Evolutionary conservation across 2,888 invertebrate genomes (phyloP).

Genomic region (Auanema sp.): DNA sequence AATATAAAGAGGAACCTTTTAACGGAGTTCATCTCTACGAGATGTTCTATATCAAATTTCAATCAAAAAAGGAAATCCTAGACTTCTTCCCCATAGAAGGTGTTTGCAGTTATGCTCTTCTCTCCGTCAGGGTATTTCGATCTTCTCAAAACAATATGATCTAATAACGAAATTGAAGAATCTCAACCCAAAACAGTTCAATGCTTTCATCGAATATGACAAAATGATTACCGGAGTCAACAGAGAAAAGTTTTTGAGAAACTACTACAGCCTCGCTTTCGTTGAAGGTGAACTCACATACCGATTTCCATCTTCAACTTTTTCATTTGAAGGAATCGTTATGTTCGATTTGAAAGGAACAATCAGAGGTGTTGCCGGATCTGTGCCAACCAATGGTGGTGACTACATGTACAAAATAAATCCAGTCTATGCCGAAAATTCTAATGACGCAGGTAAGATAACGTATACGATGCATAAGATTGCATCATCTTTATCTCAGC

Average conservation of each 20-base stretch:
- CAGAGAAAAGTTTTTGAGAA: constrained; percentile 9
- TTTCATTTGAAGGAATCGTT: constrained; percentile 4
- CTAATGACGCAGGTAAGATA: constrained; percentile 16
- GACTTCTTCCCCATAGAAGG: constrained; percentile 20
- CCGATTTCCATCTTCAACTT: no score
- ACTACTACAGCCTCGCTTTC: constrained; percentile 18
- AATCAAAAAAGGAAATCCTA: constrained; percentile 9
- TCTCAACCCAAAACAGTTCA: constrained; percentile 20
- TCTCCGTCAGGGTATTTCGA: constrained; percentile 14
- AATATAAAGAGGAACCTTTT: constrained; percentile 19
- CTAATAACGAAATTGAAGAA: constrained; percentile 5
- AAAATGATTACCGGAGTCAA: constrained; percentile 19
- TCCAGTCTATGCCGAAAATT: constrained; percentile 20
- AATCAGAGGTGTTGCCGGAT: constrained; percentile 13
- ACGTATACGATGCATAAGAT: background rate
- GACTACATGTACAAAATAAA: constrained; percentile 18
- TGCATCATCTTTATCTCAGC: constrained; percentile 6
- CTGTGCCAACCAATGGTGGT: constrained; percentile 14
- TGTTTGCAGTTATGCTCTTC: constrained; percentile 10
- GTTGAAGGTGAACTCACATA: constrained; percentile 17
- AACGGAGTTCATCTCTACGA: constrained; percentile 11
- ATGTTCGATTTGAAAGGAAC: constrained; percentile 6
- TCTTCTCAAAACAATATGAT: constrained; percentile 5
- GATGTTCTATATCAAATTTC: constrained; percentile 14
- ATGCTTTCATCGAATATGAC: constrained; percentile 19